These are phyloP conservation scores for Cybosia mesomella DNA, from an alignment of 2,888 invertebrate genomes.

Conservation along the genomic window DNA sequence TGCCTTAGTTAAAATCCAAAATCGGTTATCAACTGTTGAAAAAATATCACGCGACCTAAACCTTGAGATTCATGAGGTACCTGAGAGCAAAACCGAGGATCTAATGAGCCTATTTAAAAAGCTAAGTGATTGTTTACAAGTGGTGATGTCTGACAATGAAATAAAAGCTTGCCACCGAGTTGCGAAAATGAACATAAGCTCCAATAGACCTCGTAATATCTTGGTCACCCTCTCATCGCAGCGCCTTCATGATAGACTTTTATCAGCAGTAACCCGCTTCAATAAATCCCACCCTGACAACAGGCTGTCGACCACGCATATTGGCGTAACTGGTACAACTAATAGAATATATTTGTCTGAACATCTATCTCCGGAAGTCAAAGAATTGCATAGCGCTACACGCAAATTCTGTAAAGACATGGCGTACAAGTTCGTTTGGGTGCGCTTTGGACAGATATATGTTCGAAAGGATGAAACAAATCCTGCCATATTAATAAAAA, in stretches of 20 bases:
- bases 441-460: neutral
- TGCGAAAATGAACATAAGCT: conserved; percentile 25
- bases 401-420: neutral
- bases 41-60: too few relatives aligned
- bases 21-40: neutral
- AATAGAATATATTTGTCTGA: conserved; percentile 13
- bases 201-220: conserved; percentile 27
- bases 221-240: conserved; percentile 22
- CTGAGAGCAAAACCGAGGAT: conserved; percentile 28
- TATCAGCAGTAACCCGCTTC: conserved; percentile 28
- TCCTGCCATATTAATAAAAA: conserved; percentile 16
- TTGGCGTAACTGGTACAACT: conserved; percentile 15
- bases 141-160: conserved; percentile 15
- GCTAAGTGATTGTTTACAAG: conserved; percentile 18
- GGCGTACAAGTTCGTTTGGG: conserved; percentile 21
- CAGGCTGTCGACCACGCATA: conserved; percentile 17
- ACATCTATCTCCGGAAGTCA: too few relatives aligned
- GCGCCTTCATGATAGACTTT: conserved; percentile 23
- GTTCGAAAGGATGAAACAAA: conserved; percentile 5
- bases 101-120: conserved; percentile 23
- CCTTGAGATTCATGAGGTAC: conserved; percentile 31
- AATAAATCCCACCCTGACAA: conserved; percentile 28
- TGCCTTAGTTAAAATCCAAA: conserved; percentile 18
- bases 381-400: too few relatives aligned
- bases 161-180: conserved; percentile 25